phyloP scores from a whole-genome alignment of 2,797 vertebrate species.

The Petrocephalus sullivani region DNA sequence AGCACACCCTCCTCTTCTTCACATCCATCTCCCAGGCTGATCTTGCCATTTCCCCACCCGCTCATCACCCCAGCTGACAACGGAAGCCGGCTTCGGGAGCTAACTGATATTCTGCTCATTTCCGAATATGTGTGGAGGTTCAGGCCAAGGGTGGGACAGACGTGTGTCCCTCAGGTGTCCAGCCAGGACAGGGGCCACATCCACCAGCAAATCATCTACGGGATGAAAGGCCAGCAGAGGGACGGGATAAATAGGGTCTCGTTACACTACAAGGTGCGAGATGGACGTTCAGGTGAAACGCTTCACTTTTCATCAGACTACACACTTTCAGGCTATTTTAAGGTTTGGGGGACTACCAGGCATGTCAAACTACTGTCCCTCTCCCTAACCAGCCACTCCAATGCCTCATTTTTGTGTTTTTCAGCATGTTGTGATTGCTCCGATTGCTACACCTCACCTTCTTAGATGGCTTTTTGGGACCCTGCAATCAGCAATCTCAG shows the following conservation, averaged over 20 bases:
- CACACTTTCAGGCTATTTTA: background rate
- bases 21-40: background rate
- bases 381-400: background rate
- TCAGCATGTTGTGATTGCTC: background rate
- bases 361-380: background rate
- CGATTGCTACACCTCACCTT: background rate
- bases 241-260: background rate
- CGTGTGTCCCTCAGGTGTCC: background rate
- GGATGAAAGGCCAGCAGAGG: background rate
- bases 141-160: background rate
- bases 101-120: constrained; percentile 5
- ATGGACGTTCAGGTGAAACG: background rate
- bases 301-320: background rate
- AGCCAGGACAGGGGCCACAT: background rate
- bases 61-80: background rate
- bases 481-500: background rate
- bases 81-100: background rate
- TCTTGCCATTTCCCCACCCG: background rate
- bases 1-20: background rate
- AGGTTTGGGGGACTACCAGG: background rate
- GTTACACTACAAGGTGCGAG: background rate
- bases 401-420: background rate
- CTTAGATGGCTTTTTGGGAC: background rate
- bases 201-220: background rate
- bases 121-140: constrained; percentile 30